These are phyloP conservation scores for Limosa lapponica DNA, from an alignment of 2,797 vertebrate species.

Conservation along the genomic window DNA sequence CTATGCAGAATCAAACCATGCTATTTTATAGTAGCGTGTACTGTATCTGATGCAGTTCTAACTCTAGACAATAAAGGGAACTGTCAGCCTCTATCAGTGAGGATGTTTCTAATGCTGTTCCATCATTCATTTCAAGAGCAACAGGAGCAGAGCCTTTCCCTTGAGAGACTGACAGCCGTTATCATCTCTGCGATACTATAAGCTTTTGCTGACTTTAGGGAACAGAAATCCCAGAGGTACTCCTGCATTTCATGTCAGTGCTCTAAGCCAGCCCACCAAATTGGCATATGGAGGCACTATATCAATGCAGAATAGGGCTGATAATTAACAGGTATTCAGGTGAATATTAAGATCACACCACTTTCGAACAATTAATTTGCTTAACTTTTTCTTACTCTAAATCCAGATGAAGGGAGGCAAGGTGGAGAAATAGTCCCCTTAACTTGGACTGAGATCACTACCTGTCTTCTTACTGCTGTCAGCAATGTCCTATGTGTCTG, in stretches of 20 bases:
- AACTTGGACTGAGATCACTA: neutral
- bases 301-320: neutral
- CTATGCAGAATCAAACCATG: neutral
- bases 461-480: neutral
- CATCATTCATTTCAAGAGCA: conserved; percentile 31
- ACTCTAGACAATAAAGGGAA: neutral
- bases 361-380: neutral
- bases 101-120: conserved; percentile 21
- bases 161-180: conserved; percentile 38
- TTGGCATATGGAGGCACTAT: neutral
- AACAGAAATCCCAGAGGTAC: conserved; percentile 14
- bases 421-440: neutral
- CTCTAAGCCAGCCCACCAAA: neutral
- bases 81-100: neutral
- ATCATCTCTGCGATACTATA: neutral
- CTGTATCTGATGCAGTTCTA: neutral
- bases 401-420: neutral
- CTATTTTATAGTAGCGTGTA: neutral
- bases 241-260: neutral
- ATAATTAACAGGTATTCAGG: neutral
- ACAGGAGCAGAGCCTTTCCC: neutral
- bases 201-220: conserved; percentile 34
- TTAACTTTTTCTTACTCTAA: neutral
- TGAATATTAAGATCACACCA: neutral
- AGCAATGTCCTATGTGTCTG: neutral